Conservation (phyloP, 2,888 invertebrate species). For the Mayetiola destructor region DNA sequence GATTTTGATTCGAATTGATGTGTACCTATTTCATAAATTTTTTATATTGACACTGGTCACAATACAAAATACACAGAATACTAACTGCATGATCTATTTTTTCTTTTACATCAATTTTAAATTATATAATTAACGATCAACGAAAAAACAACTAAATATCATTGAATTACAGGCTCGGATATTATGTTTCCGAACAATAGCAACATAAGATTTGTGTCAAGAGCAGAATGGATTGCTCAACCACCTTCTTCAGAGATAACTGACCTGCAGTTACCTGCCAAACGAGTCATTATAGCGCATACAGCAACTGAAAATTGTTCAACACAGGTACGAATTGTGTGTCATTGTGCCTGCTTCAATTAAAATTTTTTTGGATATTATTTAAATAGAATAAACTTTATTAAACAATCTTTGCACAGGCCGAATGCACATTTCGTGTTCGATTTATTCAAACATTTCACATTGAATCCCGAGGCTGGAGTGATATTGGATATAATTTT, state of each 20-base stretch:
- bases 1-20: no score
- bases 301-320: slow-evolving; percentile 48
- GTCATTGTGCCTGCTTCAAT: neutral
- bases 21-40: no score
- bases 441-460: slow-evolving; percentile 53
- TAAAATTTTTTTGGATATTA: neutral
- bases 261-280: slow-evolving; percentile 37
- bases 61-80: no score
- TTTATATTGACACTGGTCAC: no score
- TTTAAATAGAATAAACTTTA: slow-evolving; percentile 15
- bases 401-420: slow-evolving; percentile 29
- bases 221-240: slow-evolving; percentile 53
- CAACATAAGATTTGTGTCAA: slow-evolving; percentile 39
- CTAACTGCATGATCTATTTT: no score
- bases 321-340: slow-evolving; percentile 36
- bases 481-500: slow-evolving; percentile 55
- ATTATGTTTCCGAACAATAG: slow-evolving; percentile 14
- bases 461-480: slow-evolving; percentile 46
- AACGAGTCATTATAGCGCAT: slow-evolving; percentile 46
- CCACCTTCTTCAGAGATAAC: slow-evolving; percentile 37
- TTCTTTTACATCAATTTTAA: no score
- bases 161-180: no score
- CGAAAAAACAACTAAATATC: no score
- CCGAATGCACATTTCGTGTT: slow-evolving; percentile 42
- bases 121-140: no score